Percentiles rank a stretch among this genome's conserved stretches.
phyloP scores from a whole-genome alignment of 2,888 invertebrate genomes.

The Elgonia sp. region DNA sequence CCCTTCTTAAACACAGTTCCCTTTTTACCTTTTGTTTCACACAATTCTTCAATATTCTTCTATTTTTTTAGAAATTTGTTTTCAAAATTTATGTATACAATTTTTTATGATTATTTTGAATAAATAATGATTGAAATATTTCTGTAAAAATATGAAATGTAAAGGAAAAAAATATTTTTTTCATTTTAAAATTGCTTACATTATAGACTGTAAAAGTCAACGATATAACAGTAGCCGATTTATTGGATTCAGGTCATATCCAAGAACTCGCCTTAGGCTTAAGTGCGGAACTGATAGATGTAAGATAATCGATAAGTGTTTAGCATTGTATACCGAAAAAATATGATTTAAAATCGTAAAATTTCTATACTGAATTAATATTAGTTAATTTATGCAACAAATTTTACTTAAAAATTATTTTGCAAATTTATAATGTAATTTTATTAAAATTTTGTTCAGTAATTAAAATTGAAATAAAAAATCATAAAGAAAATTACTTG shows the following conservation, averaged over 20 bases:
- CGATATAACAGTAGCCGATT: conserved; percentile 65
- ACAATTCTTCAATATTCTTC: too few species aligned
- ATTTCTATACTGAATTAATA: too few species aligned
- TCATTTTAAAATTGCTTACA: conserved; percentile 15
- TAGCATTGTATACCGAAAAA: conserved; percentile 36
- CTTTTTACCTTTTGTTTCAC: too few species aligned
- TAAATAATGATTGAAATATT: neutral
- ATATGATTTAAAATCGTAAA: too few species aligned
- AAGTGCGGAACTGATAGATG: conserved; percentile 66
- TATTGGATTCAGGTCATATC: conserved; percentile 66
- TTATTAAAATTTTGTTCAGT: too few species aligned
- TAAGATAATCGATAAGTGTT: conserved; percentile 67
- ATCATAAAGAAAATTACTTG: too few species aligned
- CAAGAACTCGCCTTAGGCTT: conserved; percentile 63
- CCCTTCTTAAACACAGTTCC: too few species aligned
- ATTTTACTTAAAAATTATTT: too few species aligned
- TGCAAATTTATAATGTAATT: too few species aligned
- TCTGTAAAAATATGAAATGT: neutral
- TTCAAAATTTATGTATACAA: neutral
- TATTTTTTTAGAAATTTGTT: neutral
- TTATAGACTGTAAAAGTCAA: conserved; percentile 33
- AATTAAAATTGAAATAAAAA: too few species aligned
- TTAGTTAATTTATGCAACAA: too few species aligned
- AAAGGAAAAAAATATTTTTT: neutral
- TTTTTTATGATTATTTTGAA: neutral